Conservation (phyloP, 2,888 invertebrate genomes). For the Marronus borbonicus region DNA sequence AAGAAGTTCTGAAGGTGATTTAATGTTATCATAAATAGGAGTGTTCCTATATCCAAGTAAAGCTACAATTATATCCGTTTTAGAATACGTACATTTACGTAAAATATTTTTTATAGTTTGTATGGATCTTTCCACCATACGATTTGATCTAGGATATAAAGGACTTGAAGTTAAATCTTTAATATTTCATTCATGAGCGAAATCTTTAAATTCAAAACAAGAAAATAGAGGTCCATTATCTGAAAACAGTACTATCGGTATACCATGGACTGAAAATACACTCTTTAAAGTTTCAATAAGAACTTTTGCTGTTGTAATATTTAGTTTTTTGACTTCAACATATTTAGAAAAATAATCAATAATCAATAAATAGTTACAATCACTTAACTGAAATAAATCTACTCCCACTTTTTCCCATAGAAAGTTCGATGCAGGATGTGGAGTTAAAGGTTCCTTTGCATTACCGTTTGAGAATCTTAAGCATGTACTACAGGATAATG, state of each 20-base stretch:
- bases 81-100: constrained; percentile 9
- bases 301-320: neutral
- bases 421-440: constrained; percentile 47
- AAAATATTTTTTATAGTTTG: constrained; percentile 2
- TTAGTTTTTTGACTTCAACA: neutral
- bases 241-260: neutral
- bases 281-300: neutral
- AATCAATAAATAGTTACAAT: constrained; percentile 9
- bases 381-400: constrained; percentile 37
- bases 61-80: constrained; percentile 20
- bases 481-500: constrained; percentile 30
- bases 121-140: constrained; percentile 9
- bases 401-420: constrained; percentile 48
- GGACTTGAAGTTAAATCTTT: neutral
- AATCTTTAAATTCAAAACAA: neutral
- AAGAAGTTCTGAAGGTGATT: too few species aligned
- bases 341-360: constrained; percentile 30
- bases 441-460: constrained; percentile 51
- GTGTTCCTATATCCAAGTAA: constrained; percentile 24
- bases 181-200: neutral
- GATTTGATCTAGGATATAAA: constrained; percentile 13
- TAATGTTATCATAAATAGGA: constrained; percentile 2
- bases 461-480: constrained; percentile 42
- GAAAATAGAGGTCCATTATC: constrained; percentile 12
- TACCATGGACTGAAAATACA: neutral